A percentile compares a stretch with the other conserved stretches of the same genome.
These are phyloP conservation scores for Linnaemya tessellans DNA, from an alignment of 2,888 invertebrate species.

Conservation along the genomic window DNA sequence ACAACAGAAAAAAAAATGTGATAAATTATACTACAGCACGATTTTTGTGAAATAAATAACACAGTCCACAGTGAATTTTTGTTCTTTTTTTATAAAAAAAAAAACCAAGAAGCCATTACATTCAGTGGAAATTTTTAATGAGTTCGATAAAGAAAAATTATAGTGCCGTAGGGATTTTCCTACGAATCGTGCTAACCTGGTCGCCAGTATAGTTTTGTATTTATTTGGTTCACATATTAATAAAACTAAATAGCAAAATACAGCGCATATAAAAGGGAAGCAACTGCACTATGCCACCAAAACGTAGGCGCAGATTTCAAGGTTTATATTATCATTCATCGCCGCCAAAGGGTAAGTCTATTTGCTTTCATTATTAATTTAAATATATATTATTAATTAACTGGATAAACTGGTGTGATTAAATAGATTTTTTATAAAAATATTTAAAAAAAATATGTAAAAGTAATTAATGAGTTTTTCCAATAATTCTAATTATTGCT, in stretches of 20 bases:
- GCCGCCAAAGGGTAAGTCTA: constrained; percentile 82
- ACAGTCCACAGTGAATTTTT: neutral
- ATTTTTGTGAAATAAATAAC: constrained; percentile 38
- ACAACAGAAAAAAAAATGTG: constrained; percentile 15
- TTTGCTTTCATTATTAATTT: constrained; percentile 26
- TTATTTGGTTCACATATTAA: neutral
- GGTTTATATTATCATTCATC: constrained; percentile 83
- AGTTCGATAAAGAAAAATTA: constrained; percentile 4
- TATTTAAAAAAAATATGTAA: too few relatives aligned
- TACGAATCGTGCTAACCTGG: neutral
- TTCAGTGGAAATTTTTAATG: constrained; percentile 18
- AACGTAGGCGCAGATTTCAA: constrained; percentile 81
- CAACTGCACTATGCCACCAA: constrained; percentile 80
- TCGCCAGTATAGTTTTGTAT: neutral
- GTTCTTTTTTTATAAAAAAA: neutral
- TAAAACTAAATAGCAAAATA: neutral
- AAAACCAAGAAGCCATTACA: neutral
- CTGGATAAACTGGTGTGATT: too few relatives aligned
- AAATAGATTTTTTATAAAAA: too few relatives aligned
- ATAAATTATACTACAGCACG: constrained; percentile 58
- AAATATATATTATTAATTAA: too few relatives aligned
- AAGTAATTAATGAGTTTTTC: too few relatives aligned
- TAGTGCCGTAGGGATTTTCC: constrained; percentile 32
- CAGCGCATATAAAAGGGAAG: neutral
- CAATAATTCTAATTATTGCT: too few relatives aligned